These are phyloP conservation scores for Penaeus chinensis DNA, from an alignment of 1,140 invertebrate species.

Conservation along the genomic window DNA sequence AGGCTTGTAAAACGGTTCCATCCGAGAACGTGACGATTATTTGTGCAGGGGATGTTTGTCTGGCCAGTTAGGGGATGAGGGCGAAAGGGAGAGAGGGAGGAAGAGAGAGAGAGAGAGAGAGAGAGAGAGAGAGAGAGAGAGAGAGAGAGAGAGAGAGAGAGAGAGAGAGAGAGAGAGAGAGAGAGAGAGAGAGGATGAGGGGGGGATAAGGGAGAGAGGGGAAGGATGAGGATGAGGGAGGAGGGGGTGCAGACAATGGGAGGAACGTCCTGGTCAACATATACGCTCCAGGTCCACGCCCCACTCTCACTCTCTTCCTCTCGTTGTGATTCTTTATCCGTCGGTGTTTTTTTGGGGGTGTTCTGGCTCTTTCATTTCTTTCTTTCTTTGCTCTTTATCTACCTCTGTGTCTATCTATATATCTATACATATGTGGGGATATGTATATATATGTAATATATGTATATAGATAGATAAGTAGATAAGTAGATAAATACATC, in stretches of 20 bases:
- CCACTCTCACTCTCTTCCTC: slow-evolving; percentile 5
- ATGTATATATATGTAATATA: no score
- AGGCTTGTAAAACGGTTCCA: not conserved
- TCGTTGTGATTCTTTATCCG: not conserved
- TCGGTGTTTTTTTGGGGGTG: no score
- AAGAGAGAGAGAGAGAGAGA: slow-evolving; percentile 11
- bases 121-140: slow-evolving; percentile 11
- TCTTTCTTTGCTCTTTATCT: not conserved
- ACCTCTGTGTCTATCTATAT: not conserved
- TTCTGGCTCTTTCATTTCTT: not conserved
- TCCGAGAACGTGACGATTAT: not conserved
- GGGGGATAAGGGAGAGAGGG: not conserved
- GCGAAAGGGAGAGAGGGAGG: not conserved
- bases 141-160: not conserved
- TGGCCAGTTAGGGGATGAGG: not conserved
- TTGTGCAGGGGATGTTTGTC: not conserved
- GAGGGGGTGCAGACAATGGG: not conserved
- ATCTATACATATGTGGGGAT: not conserved
- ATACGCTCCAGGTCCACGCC: not conserved
- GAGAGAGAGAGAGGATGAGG: not conserved
- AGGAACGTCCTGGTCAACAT: not conserved
- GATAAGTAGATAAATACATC: no score
- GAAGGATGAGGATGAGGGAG: not conserved
- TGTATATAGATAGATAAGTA: no score
- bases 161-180: not conserved